Conservation (phyloP, 23 tunicate genomes). For the Halocynthia roretzi region DNA sequence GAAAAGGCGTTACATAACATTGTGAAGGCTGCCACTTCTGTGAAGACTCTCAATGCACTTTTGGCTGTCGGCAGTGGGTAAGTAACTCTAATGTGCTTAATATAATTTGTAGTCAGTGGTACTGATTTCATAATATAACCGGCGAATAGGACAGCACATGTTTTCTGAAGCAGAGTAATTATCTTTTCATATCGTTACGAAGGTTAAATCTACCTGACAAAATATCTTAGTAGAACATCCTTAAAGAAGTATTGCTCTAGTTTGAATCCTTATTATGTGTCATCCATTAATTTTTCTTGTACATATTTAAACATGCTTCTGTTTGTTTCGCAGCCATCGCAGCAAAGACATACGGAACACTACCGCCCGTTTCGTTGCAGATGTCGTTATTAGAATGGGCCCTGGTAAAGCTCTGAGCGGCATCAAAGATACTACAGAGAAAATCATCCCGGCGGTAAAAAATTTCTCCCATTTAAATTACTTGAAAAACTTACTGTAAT, state of each 20-base stretch:
- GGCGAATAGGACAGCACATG: background rate
- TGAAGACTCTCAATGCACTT: constrained; percentile 43
- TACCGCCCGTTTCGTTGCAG: constrained; percentile 49
- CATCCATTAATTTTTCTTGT: background rate
- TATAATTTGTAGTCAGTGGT: too few relatives aligned
- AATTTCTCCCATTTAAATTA: too few relatives aligned
- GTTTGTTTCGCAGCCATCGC: constrained; percentile 44
- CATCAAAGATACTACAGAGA: constrained; percentile 60
- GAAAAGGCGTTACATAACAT: constrained; percentile 59
- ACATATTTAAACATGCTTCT: background rate
- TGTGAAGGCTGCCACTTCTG: constrained; percentile 27
- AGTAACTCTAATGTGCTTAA: background rate
- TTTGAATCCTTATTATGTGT: background rate
- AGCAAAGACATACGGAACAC: constrained; percentile 46
- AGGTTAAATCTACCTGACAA: background rate
- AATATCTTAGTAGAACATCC: background rate
- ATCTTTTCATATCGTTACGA: background rate
- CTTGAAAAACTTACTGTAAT: background rate
- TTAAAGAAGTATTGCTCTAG: background rate
- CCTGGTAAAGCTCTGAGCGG: constrained; percentile 75
- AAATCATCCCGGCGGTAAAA: constrained; percentile 67
- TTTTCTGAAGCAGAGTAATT: background rate
- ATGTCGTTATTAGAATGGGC: constrained; percentile 66
- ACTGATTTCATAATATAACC: too few relatives aligned
- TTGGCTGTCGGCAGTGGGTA: constrained; percentile 68